phyloP scores from a whole-genome alignment of 2,113 vertebrate species.

The Tenebrosternarchus preto region DNA sequence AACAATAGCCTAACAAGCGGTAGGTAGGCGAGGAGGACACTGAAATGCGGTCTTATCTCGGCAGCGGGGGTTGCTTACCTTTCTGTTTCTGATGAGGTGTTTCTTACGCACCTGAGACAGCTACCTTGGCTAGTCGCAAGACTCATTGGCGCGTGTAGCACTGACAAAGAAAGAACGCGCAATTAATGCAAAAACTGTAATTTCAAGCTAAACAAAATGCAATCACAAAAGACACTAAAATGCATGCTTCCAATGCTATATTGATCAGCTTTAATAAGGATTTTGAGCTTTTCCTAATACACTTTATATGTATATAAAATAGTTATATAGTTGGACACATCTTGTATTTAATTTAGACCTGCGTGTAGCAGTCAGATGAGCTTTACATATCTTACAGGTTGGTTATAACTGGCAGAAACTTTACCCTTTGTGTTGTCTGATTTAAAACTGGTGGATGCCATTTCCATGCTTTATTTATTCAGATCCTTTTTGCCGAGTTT shows the following conservation, averaged over 20 bases:
- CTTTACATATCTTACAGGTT: conserved; percentile 14
- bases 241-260: no score
- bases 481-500: neutral
- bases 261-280: no score
- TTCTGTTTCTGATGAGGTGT: neutral
- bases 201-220: neutral
- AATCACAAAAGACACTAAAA: neutral
- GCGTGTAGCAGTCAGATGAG: neutral
- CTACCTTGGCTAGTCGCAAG: neutral
- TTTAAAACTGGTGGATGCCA: neutral
- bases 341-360: neutral
- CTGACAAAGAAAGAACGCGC: conserved; percentile 7
- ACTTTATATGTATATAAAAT: no score
- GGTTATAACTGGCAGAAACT: conserved; percentile 3
- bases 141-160: neutral
- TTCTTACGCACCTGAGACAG: conserved; percentile 10
- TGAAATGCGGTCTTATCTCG: neutral
- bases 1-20: no score
- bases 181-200: no score
- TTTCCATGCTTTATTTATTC: neutral
- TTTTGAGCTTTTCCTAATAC: neutral
- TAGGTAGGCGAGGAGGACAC: neutral
- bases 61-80: neutral
- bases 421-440: conserved; percentile 14
- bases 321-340: neutral